phyloP scores from a whole-genome alignment of 2,797 vertebrate genomes.

The Microctenopoma lineatum region DNA sequence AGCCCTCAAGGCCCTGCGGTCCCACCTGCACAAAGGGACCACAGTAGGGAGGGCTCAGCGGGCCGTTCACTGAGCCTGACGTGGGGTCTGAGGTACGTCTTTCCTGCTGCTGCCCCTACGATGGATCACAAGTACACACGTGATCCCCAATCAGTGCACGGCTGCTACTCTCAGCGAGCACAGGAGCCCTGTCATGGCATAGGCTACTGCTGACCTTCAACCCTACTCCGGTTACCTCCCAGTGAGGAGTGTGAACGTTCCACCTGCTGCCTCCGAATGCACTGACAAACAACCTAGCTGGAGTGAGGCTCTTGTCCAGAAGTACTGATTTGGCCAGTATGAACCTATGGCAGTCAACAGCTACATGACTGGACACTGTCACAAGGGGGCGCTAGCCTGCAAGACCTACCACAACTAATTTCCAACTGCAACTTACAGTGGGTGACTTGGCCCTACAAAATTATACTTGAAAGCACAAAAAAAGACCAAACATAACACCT shows the following conservation, averaged over 20 bases:
- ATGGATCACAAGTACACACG: conserved; percentile 79
- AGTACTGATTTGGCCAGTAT: conserved; percentile 20
- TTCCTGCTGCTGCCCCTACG: conserved; percentile 86
- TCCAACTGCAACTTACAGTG: conserved; percentile 1
- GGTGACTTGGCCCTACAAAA: not conserved
- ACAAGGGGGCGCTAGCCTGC: conserved; percentile 69
- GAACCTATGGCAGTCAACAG: conserved; percentile 10
- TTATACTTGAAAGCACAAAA: not conserved
- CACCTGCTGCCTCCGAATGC: conserved; percentile 47
- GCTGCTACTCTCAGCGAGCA: conserved; percentile 55
- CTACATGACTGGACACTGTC: conserved; percentile 45
- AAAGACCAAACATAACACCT: conserved; percentile 19
- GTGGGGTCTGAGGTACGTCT: conserved; percentile 88
- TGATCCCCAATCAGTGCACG: conserved; percentile 73
- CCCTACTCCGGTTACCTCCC: conserved; percentile 52
- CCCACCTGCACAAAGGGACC: conserved; percentile 90
- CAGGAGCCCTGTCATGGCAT: conserved; percentile 34
- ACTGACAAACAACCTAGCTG: conserved; percentile 49
- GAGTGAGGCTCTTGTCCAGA: conserved; percentile 55
- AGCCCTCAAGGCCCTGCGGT: conserved; percentile 90
- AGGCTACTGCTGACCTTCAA: conserved; percentile 51
- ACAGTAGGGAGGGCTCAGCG: conserved; percentile 89
- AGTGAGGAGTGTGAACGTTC: conserved; percentile 40
- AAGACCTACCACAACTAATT: conserved; percentile 17
- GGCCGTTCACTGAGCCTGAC: conserved; percentile 81